These are phyloP conservation scores for Achlya flavicornis DNA, from an alignment of 2,888 invertebrate genomes.

Conservation along the genomic window DNA sequence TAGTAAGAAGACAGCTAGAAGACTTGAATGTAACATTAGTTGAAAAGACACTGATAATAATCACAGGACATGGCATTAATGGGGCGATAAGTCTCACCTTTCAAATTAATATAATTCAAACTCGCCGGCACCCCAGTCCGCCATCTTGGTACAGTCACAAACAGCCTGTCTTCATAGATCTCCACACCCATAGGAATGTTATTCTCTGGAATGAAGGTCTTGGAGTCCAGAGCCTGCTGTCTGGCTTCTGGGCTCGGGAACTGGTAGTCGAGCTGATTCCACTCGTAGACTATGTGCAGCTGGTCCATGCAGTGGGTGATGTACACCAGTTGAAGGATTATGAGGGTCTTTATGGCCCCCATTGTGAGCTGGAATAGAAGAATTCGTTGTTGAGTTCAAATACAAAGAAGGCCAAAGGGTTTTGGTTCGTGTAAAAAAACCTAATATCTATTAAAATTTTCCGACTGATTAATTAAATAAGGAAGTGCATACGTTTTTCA, in stretches of 20 bases:
- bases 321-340: slow-evolving; percentile 67
- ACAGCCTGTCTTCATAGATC: slow-evolving; percentile 86
- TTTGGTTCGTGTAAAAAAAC: no score
- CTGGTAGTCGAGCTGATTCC: slow-evolving; percentile 89
- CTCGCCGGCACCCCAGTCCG: slow-evolving; percentile 89
- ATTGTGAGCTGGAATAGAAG: slow-evolving; percentile 56
- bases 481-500: not conserved
- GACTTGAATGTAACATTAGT: no score
- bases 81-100: slow-evolving; percentile 75
- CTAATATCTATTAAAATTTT: no score
- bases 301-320: slow-evolving; percentile 84
- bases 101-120: slow-evolving; percentile 88
- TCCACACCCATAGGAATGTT: slow-evolving; percentile 90
- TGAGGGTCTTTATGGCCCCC: slow-evolving; percentile 61
- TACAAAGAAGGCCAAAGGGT: not conserved
- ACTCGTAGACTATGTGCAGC: slow-evolving; percentile 87
- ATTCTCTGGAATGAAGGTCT: slow-evolving; percentile 87
- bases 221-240: slow-evolving; percentile 83
- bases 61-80: no score
- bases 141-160: slow-evolving; percentile 91
- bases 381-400: no score
- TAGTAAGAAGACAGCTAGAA: no score
- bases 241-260: slow-evolving; percentile 83
- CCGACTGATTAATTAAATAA: not conserved
- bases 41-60: no score